These are phyloP conservation scores for Anoplius nigerrimus DNA, from an alignment of 2,888 invertebrate genomes.

Conservation along the genomic window DNA sequence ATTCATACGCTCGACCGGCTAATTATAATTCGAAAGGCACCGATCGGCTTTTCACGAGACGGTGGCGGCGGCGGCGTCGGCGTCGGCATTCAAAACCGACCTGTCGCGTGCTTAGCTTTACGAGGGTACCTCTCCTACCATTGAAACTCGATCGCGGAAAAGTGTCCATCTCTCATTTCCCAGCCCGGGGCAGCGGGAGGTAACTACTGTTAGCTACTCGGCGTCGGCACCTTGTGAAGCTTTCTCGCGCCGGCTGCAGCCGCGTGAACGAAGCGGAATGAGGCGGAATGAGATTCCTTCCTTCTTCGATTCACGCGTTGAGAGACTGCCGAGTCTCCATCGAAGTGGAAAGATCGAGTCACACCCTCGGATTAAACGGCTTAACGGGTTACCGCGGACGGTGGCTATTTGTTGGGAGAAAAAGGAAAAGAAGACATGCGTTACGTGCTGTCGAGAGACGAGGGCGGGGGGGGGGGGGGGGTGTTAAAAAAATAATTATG, in stretches of 20 bases:
- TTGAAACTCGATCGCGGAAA: too few species aligned
- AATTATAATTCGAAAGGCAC: conserved; percentile 54
- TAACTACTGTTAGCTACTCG: too few species aligned
- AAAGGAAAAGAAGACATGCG: conserved; percentile 18
- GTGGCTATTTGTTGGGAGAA: background rate
- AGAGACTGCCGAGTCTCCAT: background rate
- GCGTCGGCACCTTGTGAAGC: too few species aligned
- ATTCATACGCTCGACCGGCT: conserved; percentile 50
- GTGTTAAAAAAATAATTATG: conserved; percentile 49
- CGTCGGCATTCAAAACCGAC: conserved; percentile 24
- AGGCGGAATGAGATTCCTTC: too few species aligned
- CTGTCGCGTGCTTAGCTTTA: conserved; percentile 17
- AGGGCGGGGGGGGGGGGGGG: conserved; percentile 19
- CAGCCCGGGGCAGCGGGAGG: too few species aligned
- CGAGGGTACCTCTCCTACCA: too few species aligned
- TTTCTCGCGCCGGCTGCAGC: too few species aligned
- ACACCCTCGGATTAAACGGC: background rate
- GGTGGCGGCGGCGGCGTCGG: conserved; percentile 1
- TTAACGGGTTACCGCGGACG: background rate
- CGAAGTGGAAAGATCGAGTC: conserved; percentile 9
- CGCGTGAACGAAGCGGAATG: too few species aligned
- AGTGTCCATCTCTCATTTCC: too few species aligned
- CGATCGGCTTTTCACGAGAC: conserved; percentile 32
- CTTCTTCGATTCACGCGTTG: too few species aligned
- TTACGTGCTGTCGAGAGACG: conserved; percentile 25